These are phyloP conservation scores for Epinephelus lanceolatus DNA, from an alignment of 2,113 vertebrate genomes.

Conservation along the genomic window DNA sequence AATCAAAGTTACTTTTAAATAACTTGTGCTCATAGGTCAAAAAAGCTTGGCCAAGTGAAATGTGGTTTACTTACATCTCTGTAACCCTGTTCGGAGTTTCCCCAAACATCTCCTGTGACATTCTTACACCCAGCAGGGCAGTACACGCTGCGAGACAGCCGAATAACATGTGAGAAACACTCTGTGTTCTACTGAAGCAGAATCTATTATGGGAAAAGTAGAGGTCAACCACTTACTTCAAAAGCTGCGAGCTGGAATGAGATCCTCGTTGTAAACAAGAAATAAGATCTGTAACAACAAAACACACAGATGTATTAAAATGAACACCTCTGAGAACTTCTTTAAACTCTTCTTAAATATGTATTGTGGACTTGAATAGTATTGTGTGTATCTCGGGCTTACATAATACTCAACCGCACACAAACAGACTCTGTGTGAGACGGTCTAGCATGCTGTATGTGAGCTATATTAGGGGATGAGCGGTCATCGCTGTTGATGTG, in stretches of 20 bases:
- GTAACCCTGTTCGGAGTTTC: constrained; percentile 87
- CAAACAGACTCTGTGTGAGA: constrained; percentile 53
- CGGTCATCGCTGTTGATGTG: constrained; percentile 66
- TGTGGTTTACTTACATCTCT: constrained; percentile 86
- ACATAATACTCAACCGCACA: constrained; percentile 49
- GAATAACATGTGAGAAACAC: background rate
- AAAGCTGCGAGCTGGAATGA: constrained; percentile 81
- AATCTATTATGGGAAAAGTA: background rate
- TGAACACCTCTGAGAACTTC: background rate
- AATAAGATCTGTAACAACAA: constrained; percentile 83
- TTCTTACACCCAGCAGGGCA: constrained; percentile 90
- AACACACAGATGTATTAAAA: background rate
- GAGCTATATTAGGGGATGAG: constrained; percentile 62
- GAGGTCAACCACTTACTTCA: constrained; percentile 83
- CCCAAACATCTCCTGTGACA: constrained; percentile 89
- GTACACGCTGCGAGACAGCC: constrained; percentile 82
- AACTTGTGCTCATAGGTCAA: background rate
- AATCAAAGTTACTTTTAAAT: too few relatives aligned
- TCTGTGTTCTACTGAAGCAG: background rate
- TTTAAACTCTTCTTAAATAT: background rate
- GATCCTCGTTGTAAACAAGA: constrained; percentile 90
- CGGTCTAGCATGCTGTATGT: constrained; percentile 21
- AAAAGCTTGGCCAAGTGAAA: background rate
- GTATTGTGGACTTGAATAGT: constrained; percentile 1
- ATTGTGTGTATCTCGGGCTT: constrained; percentile 27